A percentile compares a stretch with the other conserved stretches of the same genome.
Conservation (phyloP, 2,797 vertebrate species). For the Ataeniobius toweri region DNA sequence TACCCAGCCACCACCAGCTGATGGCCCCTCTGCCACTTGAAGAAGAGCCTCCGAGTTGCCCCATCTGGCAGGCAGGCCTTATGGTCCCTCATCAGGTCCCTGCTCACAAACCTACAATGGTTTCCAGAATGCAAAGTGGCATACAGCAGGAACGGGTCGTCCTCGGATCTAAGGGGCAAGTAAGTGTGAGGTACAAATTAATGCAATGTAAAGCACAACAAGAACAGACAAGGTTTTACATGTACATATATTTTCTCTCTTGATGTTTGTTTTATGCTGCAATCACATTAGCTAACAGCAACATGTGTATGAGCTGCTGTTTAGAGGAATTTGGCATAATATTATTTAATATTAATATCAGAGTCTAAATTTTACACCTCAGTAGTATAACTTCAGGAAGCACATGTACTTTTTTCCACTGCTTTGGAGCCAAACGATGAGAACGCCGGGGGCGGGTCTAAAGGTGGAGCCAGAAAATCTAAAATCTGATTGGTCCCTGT, state of each 20-base stretch:
- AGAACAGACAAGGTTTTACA: background rate
- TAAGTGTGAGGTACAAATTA: background rate
- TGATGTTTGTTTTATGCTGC: no score
- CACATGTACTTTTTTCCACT: no score
- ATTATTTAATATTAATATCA: no score
- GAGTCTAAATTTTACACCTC: no score
- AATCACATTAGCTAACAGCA: no score
- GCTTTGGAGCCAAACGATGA: no score
- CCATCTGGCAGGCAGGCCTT: constrained; percentile 88
- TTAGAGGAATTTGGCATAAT: no score
- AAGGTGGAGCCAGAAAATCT: no score
- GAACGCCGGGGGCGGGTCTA: no score
- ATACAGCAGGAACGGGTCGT: constrained; percentile 94
- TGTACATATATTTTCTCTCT: background rate
- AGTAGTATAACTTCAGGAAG: no score
- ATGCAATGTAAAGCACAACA: background rate
- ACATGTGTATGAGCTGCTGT: background rate
- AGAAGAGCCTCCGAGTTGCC: constrained; percentile 85
- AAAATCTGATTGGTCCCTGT: background rate
- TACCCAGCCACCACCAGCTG: constrained; percentile 80
- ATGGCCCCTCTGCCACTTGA: constrained; percentile 97
- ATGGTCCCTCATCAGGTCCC: constrained; percentile 95
- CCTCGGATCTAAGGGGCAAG: constrained; percentile 84
- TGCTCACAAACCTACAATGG: constrained; percentile 90
- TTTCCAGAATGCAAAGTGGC: constrained; percentile 90